A percentile compares a stretch with the other conserved stretches of the same genome.
Conservation (phyloP, 2,797 vertebrate species). For the Myotis pilosus region DNA sequence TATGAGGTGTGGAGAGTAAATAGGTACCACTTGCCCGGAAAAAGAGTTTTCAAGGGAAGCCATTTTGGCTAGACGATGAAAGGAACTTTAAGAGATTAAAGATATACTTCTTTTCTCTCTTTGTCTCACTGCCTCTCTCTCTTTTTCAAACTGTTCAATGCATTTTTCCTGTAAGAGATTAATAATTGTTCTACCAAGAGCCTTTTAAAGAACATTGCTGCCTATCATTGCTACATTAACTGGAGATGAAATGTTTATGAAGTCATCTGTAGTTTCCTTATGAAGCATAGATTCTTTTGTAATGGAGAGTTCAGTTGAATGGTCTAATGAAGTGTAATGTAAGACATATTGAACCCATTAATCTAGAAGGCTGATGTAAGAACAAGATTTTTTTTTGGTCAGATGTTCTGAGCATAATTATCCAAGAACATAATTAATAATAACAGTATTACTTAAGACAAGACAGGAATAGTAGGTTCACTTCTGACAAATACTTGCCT, state of each 20-base stretch:
- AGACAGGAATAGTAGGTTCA: conserved; percentile 15
- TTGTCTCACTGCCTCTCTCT: background rate
- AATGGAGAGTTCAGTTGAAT: conserved; percentile 60
- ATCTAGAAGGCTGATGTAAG: conserved; percentile 53
- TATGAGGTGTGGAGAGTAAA: background rate
- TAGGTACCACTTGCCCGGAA: background rate
- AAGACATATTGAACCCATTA: conserved; percentile 33
- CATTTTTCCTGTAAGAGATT: conserved; percentile 44
- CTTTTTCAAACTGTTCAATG: background rate
- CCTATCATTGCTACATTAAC: conserved; percentile 35
- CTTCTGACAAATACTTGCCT: conserved; percentile 32
- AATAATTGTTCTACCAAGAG: conserved; percentile 1
- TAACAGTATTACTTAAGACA: conserved; percentile 22
- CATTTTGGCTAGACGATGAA: background rate
- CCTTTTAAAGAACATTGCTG: conserved; percentile 59
- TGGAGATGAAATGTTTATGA: conserved; percentile 66
- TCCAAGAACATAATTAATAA: background rate
- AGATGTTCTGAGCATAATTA: conserved; percentile 59
- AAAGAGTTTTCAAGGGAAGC: background rate
- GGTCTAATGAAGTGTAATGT: conserved; percentile 56
- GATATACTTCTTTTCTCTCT: background rate
- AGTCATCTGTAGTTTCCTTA: conserved; percentile 61
- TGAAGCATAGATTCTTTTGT: conserved; percentile 63
- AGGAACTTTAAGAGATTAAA: background rate
- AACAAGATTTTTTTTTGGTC: conserved; percentile 59